phyloP scores from a whole-genome alignment of 92 coral and sea anemone genomes.

The Phenganax stokvisi region DNA sequence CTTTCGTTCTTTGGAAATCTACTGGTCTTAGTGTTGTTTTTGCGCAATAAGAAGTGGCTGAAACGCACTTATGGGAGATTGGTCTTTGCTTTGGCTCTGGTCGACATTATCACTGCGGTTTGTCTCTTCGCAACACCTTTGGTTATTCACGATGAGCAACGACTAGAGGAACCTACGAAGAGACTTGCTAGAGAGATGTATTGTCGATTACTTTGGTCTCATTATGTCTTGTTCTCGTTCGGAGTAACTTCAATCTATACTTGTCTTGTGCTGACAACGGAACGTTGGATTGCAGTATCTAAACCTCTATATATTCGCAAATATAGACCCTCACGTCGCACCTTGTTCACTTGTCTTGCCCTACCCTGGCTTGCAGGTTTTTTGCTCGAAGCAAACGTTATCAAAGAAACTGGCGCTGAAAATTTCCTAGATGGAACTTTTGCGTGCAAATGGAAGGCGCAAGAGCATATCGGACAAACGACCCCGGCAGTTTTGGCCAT shows the following conservation, averaged over 20 bases:
- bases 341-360: background rate
- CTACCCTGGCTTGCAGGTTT: slow-evolving; percentile 5
- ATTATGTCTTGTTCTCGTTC: slow-evolving; percentile 4
- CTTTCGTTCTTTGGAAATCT: slow-evolving; percentile 28
- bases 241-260: slow-evolving; percentile 1
- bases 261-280: background rate
- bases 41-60: slow-evolving; percentile 25
- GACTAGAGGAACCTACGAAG: background rate
- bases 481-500: background rate
- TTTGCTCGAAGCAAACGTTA: background rate
- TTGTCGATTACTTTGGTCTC: background rate
- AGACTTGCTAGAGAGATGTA: background rate
- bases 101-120: slow-evolving; percentile 22
- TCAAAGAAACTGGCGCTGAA: background rate
- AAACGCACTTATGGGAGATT: slow-evolving; percentile 22
- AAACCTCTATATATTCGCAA: background rate
- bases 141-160: slow-evolving; percentile 1
- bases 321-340: background rate
- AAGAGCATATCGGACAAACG: background rate
- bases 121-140: slow-evolving; percentile 14
- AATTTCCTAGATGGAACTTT: background rate
- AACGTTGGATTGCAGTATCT: background rate
- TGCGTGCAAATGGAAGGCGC: background rate
- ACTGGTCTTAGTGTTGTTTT: slow-evolving; percentile 25
- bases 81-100: slow-evolving; percentile 20